Percentiles rank a stretch among this genome's conserved stretches.
Evolutionary conservation across 2,888 invertebrate genomes (phyloP).

Genomic region (Amphipyra berbera): DNA sequence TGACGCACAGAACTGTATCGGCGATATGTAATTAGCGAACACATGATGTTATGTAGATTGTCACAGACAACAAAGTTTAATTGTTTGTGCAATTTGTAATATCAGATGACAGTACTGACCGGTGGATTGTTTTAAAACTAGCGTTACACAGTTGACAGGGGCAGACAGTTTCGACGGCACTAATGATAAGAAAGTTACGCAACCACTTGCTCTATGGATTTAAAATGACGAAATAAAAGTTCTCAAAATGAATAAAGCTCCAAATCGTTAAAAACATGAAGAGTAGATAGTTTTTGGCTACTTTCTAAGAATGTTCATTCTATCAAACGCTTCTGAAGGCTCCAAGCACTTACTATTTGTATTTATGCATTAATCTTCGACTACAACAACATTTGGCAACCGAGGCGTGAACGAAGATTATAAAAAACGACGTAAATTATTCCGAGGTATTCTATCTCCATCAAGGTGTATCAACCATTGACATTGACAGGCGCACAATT

Average conservation of each 20-base stretch:
- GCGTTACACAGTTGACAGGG: neutral
- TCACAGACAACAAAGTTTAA: conserved; percentile 20
- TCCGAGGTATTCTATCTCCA: conserved; percentile 53
- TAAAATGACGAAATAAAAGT: neutral
- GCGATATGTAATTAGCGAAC: conserved; percentile 54
- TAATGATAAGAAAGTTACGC: neutral
- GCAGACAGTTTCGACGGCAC: neutral
- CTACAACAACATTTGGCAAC: conserved; percentile 12
- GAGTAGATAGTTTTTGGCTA: neutral
- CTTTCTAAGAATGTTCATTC: conserved; percentile 2
- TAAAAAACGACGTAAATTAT: conserved; percentile 20
- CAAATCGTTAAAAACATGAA: neutral
- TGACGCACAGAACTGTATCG: conserved; percentile 46
- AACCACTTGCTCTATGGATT: neutral
- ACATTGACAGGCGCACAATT: conserved; percentile 69
- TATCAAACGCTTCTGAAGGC: conserved; percentile 22
- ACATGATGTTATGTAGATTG: conserved; percentile 27
- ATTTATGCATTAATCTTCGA: conserved; percentile 10
- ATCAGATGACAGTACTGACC: conserved; percentile 5
- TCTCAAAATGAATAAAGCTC: neutral
- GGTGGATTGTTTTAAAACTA: conserved; percentile 1
- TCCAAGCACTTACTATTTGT: neutral
- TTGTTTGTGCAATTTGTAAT: conserved; percentile 25
- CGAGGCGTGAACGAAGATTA: conserved; percentile 17
- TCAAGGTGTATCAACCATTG: conserved; percentile 59